A percentile compares a stretch with the other conserved stretches of the same genome.
Evolutionary conservation across 30 jellyfish, hydroid and myxozoan species (phyloP).

Genomic region (Euphysa ruthae): DNA sequence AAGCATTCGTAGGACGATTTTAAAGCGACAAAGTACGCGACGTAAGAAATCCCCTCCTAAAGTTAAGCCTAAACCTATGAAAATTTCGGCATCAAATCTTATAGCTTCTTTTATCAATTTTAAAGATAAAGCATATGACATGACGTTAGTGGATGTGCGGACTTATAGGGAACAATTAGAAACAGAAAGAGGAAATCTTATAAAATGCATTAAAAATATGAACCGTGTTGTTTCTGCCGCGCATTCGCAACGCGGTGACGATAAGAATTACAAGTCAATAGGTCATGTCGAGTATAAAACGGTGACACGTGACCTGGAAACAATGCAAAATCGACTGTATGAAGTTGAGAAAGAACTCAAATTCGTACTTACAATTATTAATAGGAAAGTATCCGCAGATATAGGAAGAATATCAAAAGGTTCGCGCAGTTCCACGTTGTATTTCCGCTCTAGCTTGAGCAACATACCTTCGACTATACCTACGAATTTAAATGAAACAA

Average conservation of each 20-base stretch:
- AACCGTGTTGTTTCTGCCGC: constrained; percentile 22
- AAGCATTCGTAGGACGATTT: constrained; percentile 31
- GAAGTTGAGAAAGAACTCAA: constrained; percentile 50
- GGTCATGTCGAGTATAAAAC: constrained; percentile 46
- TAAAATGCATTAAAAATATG: constrained; percentile 37
- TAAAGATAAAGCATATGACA: constrained; percentile 14
- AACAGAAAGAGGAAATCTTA: constrained; percentile 40
- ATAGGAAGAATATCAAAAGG: no score
- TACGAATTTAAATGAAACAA: no score
- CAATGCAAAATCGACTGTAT: constrained; percentile 35
- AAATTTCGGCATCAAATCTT: background rate
- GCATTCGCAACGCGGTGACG: background rate
- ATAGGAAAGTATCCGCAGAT: constrained; percentile 25
- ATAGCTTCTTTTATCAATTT: background rate
- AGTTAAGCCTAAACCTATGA: constrained; percentile 23
- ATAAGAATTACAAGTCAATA: constrained; percentile 1
- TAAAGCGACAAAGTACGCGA: constrained; percentile 2
- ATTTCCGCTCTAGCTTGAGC: no score
- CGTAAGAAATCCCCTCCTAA: constrained; percentile 26
- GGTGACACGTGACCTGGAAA: constrained; percentile 34
- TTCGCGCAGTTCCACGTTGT: no score
- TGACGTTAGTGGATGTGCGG: constrained; percentile 29
- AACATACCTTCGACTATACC: no score
- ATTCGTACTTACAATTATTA: background rate
- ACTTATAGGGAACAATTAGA: constrained; percentile 50